Percentiles rank a stretch among this genome's conserved stretches.
These are phyloP conservation scores for Zeuzera pyrina DNA, from an alignment of 2,888 invertebrate species.

Conservation along the genomic window DNA sequence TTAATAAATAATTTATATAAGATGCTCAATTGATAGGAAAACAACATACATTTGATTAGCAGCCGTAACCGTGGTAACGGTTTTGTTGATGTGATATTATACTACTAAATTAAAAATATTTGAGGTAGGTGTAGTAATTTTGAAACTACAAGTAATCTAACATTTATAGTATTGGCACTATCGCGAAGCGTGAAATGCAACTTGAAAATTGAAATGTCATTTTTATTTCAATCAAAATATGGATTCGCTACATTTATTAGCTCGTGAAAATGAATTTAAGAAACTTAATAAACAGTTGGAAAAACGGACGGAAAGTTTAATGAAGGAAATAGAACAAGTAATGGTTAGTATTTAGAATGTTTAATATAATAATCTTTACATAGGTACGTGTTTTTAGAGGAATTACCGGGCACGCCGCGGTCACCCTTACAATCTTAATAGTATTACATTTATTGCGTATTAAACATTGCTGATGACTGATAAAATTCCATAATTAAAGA, in stretches of 20 bases:
- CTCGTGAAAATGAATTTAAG: constrained; percentile 60
- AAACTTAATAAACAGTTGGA: constrained; percentile 59
- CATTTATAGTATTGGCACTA: too few relatives aligned
- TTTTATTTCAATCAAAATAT: constrained; percentile 23
- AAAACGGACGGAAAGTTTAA: constrained; percentile 56
- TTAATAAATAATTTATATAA: background rate
- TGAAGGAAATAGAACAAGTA: constrained; percentile 55
- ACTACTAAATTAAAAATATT: background rate
- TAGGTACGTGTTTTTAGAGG: too few relatives aligned
- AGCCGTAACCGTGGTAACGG: background rate
- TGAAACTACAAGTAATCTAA: too few relatives aligned
- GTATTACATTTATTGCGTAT: background rate
- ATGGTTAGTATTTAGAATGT: constrained; percentile 48
- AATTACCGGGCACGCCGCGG: too few relatives aligned
- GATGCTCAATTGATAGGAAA: background rate
- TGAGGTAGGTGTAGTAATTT: too few relatives aligned
- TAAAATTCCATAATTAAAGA: too few relatives aligned
- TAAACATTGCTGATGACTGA: too few relatives aligned
- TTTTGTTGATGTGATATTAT: background rate
- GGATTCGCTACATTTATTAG: constrained; percentile 52
- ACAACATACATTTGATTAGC: background rate
- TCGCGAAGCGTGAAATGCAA: too few relatives aligned
- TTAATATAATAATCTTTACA: too few relatives aligned
- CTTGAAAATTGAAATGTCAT: too few relatives aligned
- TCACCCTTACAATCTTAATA: too few relatives aligned